Base-by-base conservation (phyloP, 2,113 vertebrate genomes). In the Macroglossus sobrinus region DNA sequence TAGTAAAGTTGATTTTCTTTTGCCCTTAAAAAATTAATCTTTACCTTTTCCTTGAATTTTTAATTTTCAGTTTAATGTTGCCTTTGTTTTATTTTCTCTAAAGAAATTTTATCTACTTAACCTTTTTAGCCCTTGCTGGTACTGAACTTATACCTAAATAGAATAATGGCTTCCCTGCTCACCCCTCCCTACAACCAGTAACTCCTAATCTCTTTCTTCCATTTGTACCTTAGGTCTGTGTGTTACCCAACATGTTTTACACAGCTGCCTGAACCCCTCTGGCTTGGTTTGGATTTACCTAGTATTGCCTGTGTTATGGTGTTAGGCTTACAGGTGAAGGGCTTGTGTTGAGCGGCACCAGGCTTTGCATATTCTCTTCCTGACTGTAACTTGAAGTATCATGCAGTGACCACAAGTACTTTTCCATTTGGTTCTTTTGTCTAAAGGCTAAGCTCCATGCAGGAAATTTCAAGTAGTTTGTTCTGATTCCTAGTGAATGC, bases 31-130 rank as follows among this genome's bases (percentile, higher is more conserved):
- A 55, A 66, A 61, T 78, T 76, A 21, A 68, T 80, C 81, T 97
- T 81, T 75, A 64, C 47, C 38, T 92, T 91, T 86, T 76, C 57
- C 43, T 93, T 96, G 93, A 50, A 28, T 92, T 95, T 92, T 92
- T 21, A 45, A 12, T 75, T 92, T 91, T 90, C 24, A 78, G 18
- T 86, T 74, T 92, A 66, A 22, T 68, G 57, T 24, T 82, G 14
- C 55, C 64, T 81, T 89, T 89, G 69, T 81, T 94, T 90, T 88
- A 40, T 75, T 93, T 93, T 78, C 55, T 71, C 63, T n/a, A 61
- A 91, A 66, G 88, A 91, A 91, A 40, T 22, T 40, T 75, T 50
- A 40, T 86, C 33, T 59, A 8, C 69, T 84, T 50, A 53, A 28
- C 91, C 50, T 82, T 50, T 90, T 55, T 80, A 88, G 87, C 35